Evolutionary conservation across 2,113 vertebrate species (phyloP).

Genomic region (Carollia perspicillata): DNA sequence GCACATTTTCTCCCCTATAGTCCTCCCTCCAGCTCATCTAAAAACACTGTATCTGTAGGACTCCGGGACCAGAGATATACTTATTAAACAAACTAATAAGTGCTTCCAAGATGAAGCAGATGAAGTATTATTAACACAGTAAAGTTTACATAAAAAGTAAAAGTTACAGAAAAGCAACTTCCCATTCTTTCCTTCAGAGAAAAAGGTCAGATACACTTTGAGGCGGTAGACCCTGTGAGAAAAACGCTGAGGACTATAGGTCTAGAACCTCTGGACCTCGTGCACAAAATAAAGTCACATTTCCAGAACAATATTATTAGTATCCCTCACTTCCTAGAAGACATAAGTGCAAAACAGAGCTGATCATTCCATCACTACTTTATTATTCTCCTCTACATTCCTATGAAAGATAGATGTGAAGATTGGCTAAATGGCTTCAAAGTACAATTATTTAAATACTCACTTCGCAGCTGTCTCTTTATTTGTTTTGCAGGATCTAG

Average conservation of each 20-base stretch:
- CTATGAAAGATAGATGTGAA: background rate
- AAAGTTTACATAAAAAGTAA: background rate
- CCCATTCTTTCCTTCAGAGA: background rate
- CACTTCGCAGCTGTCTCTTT: conserved; percentile 87
- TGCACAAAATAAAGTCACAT: background rate
- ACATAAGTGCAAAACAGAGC: background rate
- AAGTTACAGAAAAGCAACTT: background rate
- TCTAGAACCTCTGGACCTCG: background rate
- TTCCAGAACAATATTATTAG: background rate
- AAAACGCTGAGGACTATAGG: background rate
- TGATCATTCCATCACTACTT: background rate
- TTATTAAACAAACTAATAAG: background rate
- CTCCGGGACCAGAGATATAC: background rate
- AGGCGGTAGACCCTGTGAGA: background rate
- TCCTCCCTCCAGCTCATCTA: background rate
- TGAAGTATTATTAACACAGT: background rate
- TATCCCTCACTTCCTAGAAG: background rate
- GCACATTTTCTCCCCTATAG: accelerated
- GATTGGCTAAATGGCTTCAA: background rate
- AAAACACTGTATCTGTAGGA: accelerated
- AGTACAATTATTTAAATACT: conserved; percentile 74
- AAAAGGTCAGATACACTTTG: background rate
- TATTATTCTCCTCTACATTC: background rate
- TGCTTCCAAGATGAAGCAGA: background rate
- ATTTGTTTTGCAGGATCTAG: conserved; percentile 87